A percentile compares a stretch with the other conserved stretches of the same genome.
Conservation (phyloP, 30 jellyfish, hydroid and myxozoan genomes). For the Turritopsis rubra region DNA sequence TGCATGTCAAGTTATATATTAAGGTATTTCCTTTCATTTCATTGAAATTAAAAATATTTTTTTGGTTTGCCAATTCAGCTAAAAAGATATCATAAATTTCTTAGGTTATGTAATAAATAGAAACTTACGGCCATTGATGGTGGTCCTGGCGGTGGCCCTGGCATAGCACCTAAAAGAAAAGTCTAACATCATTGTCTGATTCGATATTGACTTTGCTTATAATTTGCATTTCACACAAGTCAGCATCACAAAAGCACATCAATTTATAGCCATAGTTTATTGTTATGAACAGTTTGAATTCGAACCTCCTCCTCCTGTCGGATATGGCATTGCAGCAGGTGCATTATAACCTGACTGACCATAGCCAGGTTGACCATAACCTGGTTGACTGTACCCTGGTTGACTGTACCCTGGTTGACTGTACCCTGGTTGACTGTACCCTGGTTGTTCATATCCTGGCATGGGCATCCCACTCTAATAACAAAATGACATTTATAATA, state of each 20-base stretch:
- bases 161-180: not conserved
- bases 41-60: no score
- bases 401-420: slow-evolving; percentile 1
- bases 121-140: not conserved
- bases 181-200: no score
- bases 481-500: not conserved
- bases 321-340: slow-evolving; percentile 8
- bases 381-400: not conserved
- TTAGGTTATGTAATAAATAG: no score
- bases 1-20: no score
- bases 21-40: no score
- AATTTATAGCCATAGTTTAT: no score
- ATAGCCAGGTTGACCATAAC: not conserved
- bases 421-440: not conserved
- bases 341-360: not conserved
- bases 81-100: not conserved
- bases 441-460: not conserved
- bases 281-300: no score
- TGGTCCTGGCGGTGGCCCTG: not conserved
- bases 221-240: no score
- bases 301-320: slow-evolving; percentile 22
- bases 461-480: slow-evolving; percentile 26
- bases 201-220: no score
- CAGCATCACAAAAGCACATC: no score
- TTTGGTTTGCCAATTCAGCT: not conserved